A percentile compares a stretch with the other conserved stretches of the same genome.
phyloP scores from a whole-genome alignment of 2,888 invertebrate genomes.

The Stomorhina lunata region DNA sequence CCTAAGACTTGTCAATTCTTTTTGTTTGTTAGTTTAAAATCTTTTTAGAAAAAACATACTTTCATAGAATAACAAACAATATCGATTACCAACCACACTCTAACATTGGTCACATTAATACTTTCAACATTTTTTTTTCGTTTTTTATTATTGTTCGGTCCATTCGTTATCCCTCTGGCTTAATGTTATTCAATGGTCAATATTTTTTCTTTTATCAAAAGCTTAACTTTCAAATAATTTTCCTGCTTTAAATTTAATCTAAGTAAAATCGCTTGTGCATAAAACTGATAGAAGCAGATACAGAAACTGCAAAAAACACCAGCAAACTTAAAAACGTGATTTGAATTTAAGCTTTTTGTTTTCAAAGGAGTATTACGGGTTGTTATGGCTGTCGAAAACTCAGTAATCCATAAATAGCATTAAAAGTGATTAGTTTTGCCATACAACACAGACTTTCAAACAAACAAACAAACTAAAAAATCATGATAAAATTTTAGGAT shows the following conservation, averaged over 20 bases:
- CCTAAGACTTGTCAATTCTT: neutral
- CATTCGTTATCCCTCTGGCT: too few relatives aligned
- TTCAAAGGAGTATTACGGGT: neutral
- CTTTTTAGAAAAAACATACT: neutral
- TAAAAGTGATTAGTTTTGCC: neutral
- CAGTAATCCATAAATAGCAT: slow-evolving; percentile 31
- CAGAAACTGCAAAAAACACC: neutral
- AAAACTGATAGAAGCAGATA: neutral
- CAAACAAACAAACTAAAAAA: neutral
- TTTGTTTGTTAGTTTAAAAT: neutral
- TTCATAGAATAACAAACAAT: too few relatives aligned
- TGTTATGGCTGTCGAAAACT: neutral
- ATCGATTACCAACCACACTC: neutral
- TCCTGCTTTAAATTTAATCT: neutral
- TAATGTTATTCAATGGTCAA: neutral
- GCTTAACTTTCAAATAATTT: neutral
- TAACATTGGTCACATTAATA: too few relatives aligned
- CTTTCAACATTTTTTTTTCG: too few relatives aligned
- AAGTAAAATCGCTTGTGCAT: neutral
- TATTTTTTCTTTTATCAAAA: neutral
- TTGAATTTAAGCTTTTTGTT: neutral
- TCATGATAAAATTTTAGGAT: slow-evolving; percentile 2
- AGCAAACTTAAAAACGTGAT: slow-evolving; percentile 15
- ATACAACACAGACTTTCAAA: too few relatives aligned
- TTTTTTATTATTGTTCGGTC: too few relatives aligned